Conservation (phyloP, 2,888 invertebrate genomes). For the Scrobipalpa atriplicella region DNA sequence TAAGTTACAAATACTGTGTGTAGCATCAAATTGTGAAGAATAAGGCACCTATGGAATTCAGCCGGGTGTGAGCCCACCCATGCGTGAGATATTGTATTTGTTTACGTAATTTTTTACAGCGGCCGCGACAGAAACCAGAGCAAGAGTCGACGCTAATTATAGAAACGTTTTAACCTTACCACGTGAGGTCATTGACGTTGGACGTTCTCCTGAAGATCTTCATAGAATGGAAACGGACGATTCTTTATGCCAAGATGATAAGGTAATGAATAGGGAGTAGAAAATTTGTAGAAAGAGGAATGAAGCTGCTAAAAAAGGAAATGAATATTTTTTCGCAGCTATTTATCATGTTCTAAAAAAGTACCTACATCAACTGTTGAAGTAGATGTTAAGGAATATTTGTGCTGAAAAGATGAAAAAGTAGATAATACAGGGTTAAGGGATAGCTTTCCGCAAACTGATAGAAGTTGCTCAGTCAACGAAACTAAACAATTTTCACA, state of each 20-base stretch:
- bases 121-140: constrained; percentile 80
- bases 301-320: not conserved
- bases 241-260: constrained; percentile 26
- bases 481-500: no score
- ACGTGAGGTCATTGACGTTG: constrained; percentile 74
- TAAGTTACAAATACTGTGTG: constrained; percentile 41
- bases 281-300: not conserved
- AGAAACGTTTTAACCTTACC: constrained; percentile 70
- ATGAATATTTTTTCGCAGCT: no score
- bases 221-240: constrained; percentile 26
- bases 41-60: constrained; percentile 45
- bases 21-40: constrained; percentile 32
- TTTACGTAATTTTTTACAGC: constrained; percentile 81
- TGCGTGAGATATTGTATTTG: constrained; percentile 74
- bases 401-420: no score
- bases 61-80: constrained; percentile 69
- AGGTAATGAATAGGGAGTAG: not conserved
- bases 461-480: no score
- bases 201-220: constrained; percentile 37
- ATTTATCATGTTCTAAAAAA: no score
- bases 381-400: no score
- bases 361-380: no score
- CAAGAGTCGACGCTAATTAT: constrained; percentile 72
- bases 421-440: no score
- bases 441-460: no score